Evolutionary conservation across 2,797 vertebrate genomes (phyloP), one percentile per base, ranked within the genome.

Genomic region (Malurus splendens): DNA sequence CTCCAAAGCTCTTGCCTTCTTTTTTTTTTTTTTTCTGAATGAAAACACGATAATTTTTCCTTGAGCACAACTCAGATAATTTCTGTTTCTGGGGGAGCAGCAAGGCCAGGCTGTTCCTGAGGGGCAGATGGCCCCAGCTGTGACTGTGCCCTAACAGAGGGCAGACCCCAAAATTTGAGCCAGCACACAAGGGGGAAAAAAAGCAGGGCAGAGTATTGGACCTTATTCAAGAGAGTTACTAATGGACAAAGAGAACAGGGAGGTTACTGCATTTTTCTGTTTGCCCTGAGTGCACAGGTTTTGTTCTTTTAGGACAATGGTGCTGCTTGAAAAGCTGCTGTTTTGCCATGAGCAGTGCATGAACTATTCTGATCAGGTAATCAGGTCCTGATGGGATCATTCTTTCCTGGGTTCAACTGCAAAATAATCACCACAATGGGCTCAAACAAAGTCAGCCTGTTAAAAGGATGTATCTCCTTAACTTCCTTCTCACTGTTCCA

Each of bases 61-160:
- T 59, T 0, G 0, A 52, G 15, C 16, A 59, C 1, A 10, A 25
- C 15, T 25, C 44, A 71, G 9, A 22, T 9, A 71, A 28, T 17
- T 32, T 2, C 28, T 48, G 0, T n/a, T 7, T 76, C 30, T 56
- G 24, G 25, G 14, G 13, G 4, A 75, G 14, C 11, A 55, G 23
- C 25, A 32, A 72, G 33, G 36, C 28, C 38, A 61, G n/a, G 14
- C 10, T 48, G 30, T 1, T 82, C 10, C n/a, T 23, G 12, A 48
- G 18, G 12, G 15, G 19, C 32, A n/a, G 17, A 22, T 51, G 47
- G 15, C 15, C 41, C 45, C 39, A 45, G 42, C 1, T 52, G 11
- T n/a, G 48, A 28, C 24, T 54, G 8, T 23, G 9, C 5, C 30
- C 18, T 15, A 1, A 14, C 4, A 24, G 5, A 19, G 28, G 2